phyloP scores from a whole-genome alignment of 2,888 invertebrate species.

The Chymomyza caudatula region DNA sequence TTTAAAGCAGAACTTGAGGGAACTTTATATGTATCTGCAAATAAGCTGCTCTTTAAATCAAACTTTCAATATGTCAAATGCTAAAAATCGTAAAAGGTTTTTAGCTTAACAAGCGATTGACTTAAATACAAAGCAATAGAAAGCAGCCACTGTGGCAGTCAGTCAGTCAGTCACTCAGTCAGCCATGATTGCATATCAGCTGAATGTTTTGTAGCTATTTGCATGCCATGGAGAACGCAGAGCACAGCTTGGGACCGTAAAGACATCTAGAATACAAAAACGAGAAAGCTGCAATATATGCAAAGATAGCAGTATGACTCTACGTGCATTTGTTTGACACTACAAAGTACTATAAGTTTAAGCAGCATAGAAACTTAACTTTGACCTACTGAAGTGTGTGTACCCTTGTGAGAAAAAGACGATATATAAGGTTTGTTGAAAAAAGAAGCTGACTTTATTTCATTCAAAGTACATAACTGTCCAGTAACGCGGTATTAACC shows the following conservation, averaged over 20 bases:
- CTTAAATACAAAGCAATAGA: not conserved
- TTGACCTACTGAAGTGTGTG: not conserved
- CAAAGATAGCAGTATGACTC: not conserved
- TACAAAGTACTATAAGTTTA: conserved; percentile 26
- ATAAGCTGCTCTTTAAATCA: not conserved
- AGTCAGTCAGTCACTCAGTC: not conserved
- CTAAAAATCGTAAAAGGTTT: not conserved
- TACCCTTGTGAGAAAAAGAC: not conserved
- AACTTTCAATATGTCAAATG: not conserved
- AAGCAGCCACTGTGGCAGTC: not conserved
- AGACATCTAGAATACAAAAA: not conserved
- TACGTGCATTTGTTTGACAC: conserved; percentile 19
- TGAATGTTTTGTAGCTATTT: not conserved
- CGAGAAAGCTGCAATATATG: not conserved
- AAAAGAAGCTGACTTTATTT: no score
- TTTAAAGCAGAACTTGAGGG: not conserved
- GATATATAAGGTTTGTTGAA: no score
- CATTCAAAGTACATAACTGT: no score
- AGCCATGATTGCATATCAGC: not conserved
- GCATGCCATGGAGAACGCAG: not conserved
- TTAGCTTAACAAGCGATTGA: not conserved
- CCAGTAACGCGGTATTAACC: no score
- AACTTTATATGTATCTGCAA: not conserved
- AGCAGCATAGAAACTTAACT: not conserved
- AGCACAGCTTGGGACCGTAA: not conserved